These are phyloP conservation scores for Phoenicopterus ruber DNA, from an alignment of 2,113 vertebrate species.

Conservation along the genomic window DNA sequence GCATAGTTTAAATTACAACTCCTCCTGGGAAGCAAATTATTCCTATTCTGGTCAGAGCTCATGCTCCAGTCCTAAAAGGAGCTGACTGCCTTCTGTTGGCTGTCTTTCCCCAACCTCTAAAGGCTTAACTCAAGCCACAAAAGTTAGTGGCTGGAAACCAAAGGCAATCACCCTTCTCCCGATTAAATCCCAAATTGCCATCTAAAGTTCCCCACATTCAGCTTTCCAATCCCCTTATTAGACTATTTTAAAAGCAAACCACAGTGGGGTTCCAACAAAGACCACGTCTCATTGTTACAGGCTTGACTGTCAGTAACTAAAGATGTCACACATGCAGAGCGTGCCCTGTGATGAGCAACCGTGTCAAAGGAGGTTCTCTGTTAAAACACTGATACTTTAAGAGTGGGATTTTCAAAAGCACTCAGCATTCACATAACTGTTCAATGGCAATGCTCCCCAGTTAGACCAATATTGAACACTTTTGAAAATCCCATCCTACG, in stretches of 20 bases:
- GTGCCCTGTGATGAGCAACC: conserved; percentile 54
- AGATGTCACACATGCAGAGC: conserved; percentile 65
- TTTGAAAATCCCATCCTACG: conserved; percentile 66
- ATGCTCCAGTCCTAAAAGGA: conserved; percentile 41
- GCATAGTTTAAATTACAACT: neutral
- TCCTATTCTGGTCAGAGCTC: conserved; percentile 38
- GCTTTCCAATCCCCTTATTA: conserved; percentile 64
- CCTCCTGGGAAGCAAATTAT: conserved; percentile 39
- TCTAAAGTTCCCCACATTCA: conserved; percentile 48
- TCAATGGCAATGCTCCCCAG: conserved; percentile 63
- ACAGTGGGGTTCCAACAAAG: conserved; percentile 56
- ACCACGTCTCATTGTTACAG: conserved; percentile 54
- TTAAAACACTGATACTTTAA: conserved; percentile 66
- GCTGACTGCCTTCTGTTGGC: conserved; percentile 41
- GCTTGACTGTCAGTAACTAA: conserved; percentile 59
- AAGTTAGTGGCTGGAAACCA: conserved; percentile 61
- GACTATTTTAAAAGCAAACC: conserved; percentile 47
- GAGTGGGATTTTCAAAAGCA: conserved; percentile 65
- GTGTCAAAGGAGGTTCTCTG: conserved; percentile 56
- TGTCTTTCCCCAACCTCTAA: conserved; percentile 45
- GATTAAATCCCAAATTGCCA: conserved; percentile 57
- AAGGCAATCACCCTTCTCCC: conserved; percentile 61
- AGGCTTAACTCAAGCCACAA: conserved; percentile 57
- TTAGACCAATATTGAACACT: conserved; percentile 56
- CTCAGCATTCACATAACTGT: conserved; percentile 57